These are phyloP conservation scores for Emydocephalus ijimae DNA, from an alignment of 2,113 vertebrate species.

Conservation along the genomic window DNA sequence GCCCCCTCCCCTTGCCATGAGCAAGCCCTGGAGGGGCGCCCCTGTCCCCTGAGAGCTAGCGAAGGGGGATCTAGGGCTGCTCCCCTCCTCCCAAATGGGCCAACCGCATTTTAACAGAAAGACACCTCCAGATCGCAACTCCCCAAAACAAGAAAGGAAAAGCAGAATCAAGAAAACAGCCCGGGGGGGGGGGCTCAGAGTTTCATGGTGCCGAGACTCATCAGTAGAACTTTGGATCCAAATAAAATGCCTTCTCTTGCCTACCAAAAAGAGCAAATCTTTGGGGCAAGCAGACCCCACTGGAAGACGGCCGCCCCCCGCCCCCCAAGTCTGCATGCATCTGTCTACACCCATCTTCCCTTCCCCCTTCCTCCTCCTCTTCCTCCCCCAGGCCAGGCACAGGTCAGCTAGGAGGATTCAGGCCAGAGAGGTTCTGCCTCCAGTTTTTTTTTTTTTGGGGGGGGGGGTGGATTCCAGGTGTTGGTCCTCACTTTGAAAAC, in stretches of 20 bases:
- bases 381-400: neutral
- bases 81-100: neutral
- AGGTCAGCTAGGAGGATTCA: neutral
- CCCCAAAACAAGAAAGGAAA: neutral
- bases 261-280: neutral
- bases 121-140: neutral
- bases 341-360: neutral
- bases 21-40: no score
- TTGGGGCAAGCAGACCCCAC: neutral
- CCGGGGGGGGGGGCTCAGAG: neutral
- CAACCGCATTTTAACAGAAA: neutral
- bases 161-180: neutral
- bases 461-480: neutral
- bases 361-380: neutral
- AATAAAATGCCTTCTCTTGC: neutral
- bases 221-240: neutral
- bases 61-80: neutral
- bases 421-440: no score
- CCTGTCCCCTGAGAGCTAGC: neutral
- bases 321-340: neutral
- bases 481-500: no score
- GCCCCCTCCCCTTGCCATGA: neutral
- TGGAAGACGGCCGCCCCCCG: rapidly evolving
- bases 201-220: neutral
- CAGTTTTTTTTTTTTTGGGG: neutral